These are phyloP conservation scores for Anguilla anguilla DNA, from an alignment of 2,797 vertebrate genomes.

Conservation along the genomic window DNA sequence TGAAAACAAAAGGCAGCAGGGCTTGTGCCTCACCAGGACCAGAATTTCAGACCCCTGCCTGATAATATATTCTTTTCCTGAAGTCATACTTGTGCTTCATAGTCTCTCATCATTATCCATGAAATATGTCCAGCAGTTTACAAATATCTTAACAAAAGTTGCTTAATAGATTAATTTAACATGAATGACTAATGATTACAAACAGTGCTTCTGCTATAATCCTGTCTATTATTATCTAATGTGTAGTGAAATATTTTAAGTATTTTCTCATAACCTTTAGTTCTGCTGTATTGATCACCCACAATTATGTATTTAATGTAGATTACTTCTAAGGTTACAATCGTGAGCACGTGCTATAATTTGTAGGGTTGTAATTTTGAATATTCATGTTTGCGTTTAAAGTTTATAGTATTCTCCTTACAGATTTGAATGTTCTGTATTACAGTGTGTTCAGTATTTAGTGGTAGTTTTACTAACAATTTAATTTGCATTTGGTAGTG, in stretches of 20 bases:
- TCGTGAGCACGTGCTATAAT: no score
- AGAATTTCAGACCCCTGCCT: not conserved
- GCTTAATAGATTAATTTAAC: no score
- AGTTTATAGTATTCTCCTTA: not conserved
- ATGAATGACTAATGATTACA: not conserved
- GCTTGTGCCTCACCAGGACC: no score
- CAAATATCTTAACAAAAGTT: no score
- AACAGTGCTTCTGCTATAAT: not conserved
- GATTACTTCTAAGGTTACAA: no score
- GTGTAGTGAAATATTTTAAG: not conserved
- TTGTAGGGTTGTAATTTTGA: not conserved
- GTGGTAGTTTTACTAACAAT: not conserved
- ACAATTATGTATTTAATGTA: no score
- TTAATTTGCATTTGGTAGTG: not conserved
- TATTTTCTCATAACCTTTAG: not conserved
- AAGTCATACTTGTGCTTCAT: not conserved
- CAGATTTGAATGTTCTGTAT: not conserved
- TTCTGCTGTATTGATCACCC: not conserved
- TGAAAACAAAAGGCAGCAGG: no score
- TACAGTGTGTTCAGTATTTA: not conserved
- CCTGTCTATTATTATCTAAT: not conserved
- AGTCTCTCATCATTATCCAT: not conserved
- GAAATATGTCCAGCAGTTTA: not conserved
- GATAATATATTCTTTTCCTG: not conserved
- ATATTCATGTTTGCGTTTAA: not conserved